Conservation (phyloP, 2,888 invertebrate species). For the Epinotia brunnichana region DNA sequence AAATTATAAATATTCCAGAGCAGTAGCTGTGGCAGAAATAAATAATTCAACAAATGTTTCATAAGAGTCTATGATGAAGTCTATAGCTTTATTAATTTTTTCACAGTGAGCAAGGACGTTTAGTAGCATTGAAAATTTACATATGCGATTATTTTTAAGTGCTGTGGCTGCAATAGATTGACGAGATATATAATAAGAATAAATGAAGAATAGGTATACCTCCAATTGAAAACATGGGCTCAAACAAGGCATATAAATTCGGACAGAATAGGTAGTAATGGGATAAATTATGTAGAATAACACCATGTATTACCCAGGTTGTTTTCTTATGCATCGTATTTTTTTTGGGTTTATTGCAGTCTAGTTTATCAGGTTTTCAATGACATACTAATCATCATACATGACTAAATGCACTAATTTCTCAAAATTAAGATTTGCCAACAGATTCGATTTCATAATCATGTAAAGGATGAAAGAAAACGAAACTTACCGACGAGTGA, state of each 20-base stretch:
- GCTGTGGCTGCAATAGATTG: neutral
- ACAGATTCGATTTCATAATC: neutral
- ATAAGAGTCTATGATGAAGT: neutral
- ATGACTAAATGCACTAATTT: neutral
- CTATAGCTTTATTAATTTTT: neutral
- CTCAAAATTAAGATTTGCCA: neutral
- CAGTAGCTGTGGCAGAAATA: neutral
- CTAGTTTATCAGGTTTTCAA: neutral
- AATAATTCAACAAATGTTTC: neutral
- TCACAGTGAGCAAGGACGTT: neutral
- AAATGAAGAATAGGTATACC: neutral
- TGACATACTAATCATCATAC: neutral
- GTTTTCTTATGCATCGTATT: neutral
- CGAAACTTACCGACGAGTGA: conserved; percentile 68
- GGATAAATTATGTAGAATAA: too few species aligned
- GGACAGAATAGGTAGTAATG: neutral
- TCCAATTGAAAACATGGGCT: neutral
- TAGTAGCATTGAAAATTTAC: conserved; percentile 2
- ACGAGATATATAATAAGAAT: too few species aligned
- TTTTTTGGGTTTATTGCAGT: neutral
- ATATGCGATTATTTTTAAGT: neutral
- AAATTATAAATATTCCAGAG: neutral
- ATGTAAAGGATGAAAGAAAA: neutral
- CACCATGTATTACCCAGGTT: too few species aligned
- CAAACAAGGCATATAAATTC: neutral